Conservation (phyloP, 2,797 vertebrate species). For the Percopsis omiscomaycus region DNA sequence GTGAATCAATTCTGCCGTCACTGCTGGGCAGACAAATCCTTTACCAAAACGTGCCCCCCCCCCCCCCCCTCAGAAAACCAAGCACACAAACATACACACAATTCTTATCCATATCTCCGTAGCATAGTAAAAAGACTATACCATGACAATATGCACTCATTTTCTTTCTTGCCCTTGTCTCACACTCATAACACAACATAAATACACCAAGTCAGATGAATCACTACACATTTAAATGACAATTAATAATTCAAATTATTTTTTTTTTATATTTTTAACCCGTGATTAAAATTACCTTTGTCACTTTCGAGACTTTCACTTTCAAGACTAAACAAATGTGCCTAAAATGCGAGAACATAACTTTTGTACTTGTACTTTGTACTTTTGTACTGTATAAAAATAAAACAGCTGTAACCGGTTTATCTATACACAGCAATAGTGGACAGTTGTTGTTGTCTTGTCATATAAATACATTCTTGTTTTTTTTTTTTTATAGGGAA, state of each 20-base stretch:
- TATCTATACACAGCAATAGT: too few relatives aligned
- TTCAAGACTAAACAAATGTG: too few relatives aligned
- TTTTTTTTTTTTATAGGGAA: too few relatives aligned
- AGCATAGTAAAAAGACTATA: constrained; percentile 15
- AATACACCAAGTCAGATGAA: background rate
- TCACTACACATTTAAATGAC: background rate
- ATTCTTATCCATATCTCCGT: constrained; percentile 11
- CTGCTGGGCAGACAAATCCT: constrained; percentile 74
- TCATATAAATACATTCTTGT: too few relatives aligned
- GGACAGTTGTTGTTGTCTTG: too few relatives aligned
- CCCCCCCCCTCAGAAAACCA: constrained; percentile 19
- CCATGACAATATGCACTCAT: too few relatives aligned
- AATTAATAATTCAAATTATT: background rate
- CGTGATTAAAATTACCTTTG: too few relatives aligned
- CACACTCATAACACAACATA: background rate
- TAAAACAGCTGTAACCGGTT: too few relatives aligned
- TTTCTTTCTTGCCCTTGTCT: background rate
- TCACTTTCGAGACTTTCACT: too few relatives aligned
- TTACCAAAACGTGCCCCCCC: constrained; percentile 61
- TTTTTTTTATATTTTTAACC: background rate
- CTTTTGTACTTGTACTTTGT: too few relatives aligned
- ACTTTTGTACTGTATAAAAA: too few relatives aligned
- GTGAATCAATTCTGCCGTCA: constrained; percentile 76
- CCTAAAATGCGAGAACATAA: too few relatives aligned
- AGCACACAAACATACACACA: constrained; percentile 13